Evolutionary conservation across 1,140 invertebrate genomes (phyloP), one percentile per base, ranked within the genome.

Genomic region (Halesus radiatus): DNA sequence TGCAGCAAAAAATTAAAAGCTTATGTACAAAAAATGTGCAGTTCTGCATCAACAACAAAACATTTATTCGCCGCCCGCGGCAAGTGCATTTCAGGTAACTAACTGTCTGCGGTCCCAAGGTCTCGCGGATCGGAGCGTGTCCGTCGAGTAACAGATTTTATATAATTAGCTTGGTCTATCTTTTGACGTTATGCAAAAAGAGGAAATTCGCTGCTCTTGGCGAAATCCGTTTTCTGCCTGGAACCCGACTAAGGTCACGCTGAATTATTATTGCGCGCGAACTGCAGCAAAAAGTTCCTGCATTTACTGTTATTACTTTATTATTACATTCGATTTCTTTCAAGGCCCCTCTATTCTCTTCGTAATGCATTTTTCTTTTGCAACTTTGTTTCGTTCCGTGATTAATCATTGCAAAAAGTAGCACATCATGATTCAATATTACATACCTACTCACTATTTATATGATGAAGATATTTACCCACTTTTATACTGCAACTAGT

Each of bases 11-110:
- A 72, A 53, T 52, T 45, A 45, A 45, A 64, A 16, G 45, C 66
- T 53, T 66, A 22, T 1, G 2, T 50, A 50, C 26, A 72, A 72
- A 72, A 72, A 72, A 66, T 29, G 29, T 72, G 68, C 68, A 72
- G 68, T 45, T 13, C 68, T 72, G 68, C 68, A 66, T 26, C 62
- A 72, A 72, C 50, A 72, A 72, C 68, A 72, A 72, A 72, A 52
- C 68, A 52, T 70, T 70, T 72, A 72, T 18, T 23, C 68, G 16
- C 22, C 22, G 68, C 68, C 68, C 52, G 18, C 18, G 68, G 68
- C 68, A 72, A 53, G 68, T 72, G 68, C 68, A 72, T 72, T 72
- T 72, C 23, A 23, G 68, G 53, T 26, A 72, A 72, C 68, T 26
- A 72, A 72, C 68, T 72, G 68, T 50, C 45, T 53, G 68, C 18